These are phyloP conservation scores for Synanthedon vespiformis DNA, from an alignment of 2,888 invertebrate species.

Conservation along the genomic window DNA sequence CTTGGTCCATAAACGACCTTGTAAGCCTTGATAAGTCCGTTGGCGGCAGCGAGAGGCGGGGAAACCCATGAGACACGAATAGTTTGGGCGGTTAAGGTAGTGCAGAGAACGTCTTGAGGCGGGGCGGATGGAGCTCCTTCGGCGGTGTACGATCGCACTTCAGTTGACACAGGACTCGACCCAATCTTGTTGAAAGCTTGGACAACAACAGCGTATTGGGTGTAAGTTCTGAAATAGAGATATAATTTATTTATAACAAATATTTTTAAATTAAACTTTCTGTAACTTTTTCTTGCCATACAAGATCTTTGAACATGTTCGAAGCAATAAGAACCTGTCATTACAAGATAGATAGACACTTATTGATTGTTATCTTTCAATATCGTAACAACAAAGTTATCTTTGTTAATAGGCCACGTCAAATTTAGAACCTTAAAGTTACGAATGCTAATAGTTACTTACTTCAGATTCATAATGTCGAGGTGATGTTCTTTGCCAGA, in stretches of 20 bases:
- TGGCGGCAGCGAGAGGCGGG: constrained; percentile 90
- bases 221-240: constrained; percentile 78
- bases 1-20: constrained; percentile 93
- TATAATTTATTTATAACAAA: background rate
- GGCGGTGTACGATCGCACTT: constrained; percentile 91
- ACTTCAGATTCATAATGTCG: constrained; percentile 83
- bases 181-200: constrained; percentile 96
- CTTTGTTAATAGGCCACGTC: too few relatives aligned
- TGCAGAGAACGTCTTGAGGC: constrained; percentile 92
- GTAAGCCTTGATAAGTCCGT: constrained; percentile 96
- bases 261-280: too few relatives aligned
- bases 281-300: background rate
- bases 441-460: constrained; percentile 16
- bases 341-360: too few relatives aligned
- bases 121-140: constrained; percentile 94
- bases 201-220: constrained; percentile 95
- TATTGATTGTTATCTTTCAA: too few relatives aligned
- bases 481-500: constrained; percentile 91
- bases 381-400: too few relatives aligned
- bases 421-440: too few relatives aligned
- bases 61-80: constrained; percentile 95
- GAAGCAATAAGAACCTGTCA: too few relatives aligned
- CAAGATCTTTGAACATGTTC: too few relatives aligned
- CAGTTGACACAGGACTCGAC: constrained; percentile 90
- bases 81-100: constrained; percentile 92